Evolutionary conservation across 2,888 invertebrate species (phyloP).

Genomic region (Stenolophus ochropezus): DNA sequence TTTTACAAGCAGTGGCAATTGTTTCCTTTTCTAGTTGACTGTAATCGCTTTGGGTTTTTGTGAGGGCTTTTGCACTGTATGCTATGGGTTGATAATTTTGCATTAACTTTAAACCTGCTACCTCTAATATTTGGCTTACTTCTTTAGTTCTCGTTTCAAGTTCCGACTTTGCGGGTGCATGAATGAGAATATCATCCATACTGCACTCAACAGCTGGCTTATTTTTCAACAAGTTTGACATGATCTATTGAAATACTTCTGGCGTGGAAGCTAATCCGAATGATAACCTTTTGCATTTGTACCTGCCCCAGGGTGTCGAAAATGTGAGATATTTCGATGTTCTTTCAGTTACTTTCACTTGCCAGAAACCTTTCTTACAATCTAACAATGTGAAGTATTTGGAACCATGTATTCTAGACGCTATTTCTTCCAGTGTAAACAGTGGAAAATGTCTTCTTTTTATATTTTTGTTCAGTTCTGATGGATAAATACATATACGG

Average conservation of each 20-base stretch:
- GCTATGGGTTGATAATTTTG: slow-evolving; percentile 64
- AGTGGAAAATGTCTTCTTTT: slow-evolving; percentile 51
- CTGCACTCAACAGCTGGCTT: slow-evolving; percentile 62
- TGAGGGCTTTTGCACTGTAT: background rate
- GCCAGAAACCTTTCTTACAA: slow-evolving; percentile 62
- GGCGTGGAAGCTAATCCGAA: slow-evolving; percentile 64
- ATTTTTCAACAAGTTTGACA: slow-evolving; percentile 61
- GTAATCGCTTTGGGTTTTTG: slow-evolving; percentile 58
- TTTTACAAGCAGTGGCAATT: slow-evolving; percentile 64
- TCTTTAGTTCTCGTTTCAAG: slow-evolving; percentile 61
- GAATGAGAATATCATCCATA: slow-evolving; percentile 65
- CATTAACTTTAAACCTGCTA: slow-evolving; percentile 64
- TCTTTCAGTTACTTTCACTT: slow-evolving; percentile 58
- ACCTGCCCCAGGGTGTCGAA: slow-evolving; percentile 64
- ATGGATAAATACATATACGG: slow-evolving; percentile 52
- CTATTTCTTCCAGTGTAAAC: slow-evolving; percentile 47
- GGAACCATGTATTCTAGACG: slow-evolving; percentile 7
- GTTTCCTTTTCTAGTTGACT: slow-evolving; percentile 67
- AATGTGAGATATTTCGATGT: slow-evolving; percentile 61
- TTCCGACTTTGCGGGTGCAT: slow-evolving; percentile 62
- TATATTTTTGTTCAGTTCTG: slow-evolving; percentile 37
- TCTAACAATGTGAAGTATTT: slow-evolving; percentile 61
- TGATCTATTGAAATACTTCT: slow-evolving; percentile 63
- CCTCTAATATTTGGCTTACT: slow-evolving; percentile 61
- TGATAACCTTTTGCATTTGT: slow-evolving; percentile 62